phyloP scores from a whole-genome alignment of 2,797 vertebrate genomes.

The Schizopygopsis pylzovi region DNA sequence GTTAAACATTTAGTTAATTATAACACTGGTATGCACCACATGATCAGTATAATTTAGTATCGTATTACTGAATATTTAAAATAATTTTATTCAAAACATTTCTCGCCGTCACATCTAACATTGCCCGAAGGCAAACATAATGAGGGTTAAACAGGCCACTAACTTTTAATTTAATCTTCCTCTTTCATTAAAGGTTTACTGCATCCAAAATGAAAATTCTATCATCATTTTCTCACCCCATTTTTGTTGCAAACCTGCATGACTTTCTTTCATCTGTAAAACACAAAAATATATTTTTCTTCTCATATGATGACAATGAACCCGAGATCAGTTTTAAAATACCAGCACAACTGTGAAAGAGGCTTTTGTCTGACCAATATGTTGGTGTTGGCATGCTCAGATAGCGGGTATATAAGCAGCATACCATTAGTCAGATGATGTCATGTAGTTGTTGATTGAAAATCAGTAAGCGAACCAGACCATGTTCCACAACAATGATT shows the following conservation, averaged over 20 bases:
- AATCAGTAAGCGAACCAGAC: neutral
- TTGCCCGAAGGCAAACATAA: neutral
- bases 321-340: neutral
- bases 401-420: neutral
- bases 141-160: constrained; percentile 20
- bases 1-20: neutral
- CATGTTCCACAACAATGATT: constrained; percentile 8
- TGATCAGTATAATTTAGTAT: neutral
- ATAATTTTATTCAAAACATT: neutral
- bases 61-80: neutral
- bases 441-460: neutral
- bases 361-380: neutral
- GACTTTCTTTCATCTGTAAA: neutral
- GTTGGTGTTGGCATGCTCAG: neutral
- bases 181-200: constrained; percentile 23
- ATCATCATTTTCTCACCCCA: neutral
- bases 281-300: neutral
- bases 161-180: constrained; percentile 23
- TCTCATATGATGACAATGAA: neutral
- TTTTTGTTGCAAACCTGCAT: neutral
- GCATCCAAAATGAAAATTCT: neutral
- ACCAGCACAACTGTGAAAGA: constrained; percentile 14
- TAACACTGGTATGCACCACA: neutral
- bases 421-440: constrained; percentile 21
- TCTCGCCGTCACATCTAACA: neutral